Evolutionary conservation across 1,140 invertebrate species (phyloP).

Genomic region (Thalassaphorura encarpata): DNA sequence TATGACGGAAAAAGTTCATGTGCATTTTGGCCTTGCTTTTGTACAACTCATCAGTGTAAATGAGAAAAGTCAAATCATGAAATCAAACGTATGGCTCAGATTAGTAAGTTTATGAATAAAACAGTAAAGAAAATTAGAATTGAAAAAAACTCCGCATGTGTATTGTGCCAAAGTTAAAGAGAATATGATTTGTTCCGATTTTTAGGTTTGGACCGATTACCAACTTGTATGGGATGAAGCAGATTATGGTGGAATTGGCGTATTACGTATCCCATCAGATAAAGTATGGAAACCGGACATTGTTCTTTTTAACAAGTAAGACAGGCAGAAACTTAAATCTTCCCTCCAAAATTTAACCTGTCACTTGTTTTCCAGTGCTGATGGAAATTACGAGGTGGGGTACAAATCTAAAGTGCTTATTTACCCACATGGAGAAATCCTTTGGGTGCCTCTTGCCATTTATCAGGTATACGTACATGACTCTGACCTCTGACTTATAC

Average conservation of each 20-base stretch:
- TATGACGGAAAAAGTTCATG: conserved; percentile 92
- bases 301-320: conserved; percentile 98
- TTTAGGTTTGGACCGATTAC: conserved; percentile 90
- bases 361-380: conserved; percentile 58
- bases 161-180: background rate
- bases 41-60: conserved; percentile 99
- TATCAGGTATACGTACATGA: conserved; percentile 75
- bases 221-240: conserved; percentile 96
- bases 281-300: conserved; percentile 99
- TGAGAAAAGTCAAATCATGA: conserved; percentile 99
- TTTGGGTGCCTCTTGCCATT: conserved; percentile 98
- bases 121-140: background rate
- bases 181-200: conserved; percentile 2
- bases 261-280: conserved; percentile 88
- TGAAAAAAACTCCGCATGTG: background rate
- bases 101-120: conserved; percentile 50
- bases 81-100: conserved; percentile 94
- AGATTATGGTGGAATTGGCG: conserved; percentile 93
- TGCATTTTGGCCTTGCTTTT: conserved; percentile 91
- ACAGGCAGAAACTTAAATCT: conserved; percentile 29
- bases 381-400: conserved; percentile 91
- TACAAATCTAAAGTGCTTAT: conserved; percentile 97
- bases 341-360: background rate
- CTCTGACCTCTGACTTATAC: background rate
- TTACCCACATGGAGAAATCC: conserved; percentile 79